phyloP scores from a whole-genome alignment of 2,797 vertebrate genomes.

The Pangasius mekongensis region DNA sequence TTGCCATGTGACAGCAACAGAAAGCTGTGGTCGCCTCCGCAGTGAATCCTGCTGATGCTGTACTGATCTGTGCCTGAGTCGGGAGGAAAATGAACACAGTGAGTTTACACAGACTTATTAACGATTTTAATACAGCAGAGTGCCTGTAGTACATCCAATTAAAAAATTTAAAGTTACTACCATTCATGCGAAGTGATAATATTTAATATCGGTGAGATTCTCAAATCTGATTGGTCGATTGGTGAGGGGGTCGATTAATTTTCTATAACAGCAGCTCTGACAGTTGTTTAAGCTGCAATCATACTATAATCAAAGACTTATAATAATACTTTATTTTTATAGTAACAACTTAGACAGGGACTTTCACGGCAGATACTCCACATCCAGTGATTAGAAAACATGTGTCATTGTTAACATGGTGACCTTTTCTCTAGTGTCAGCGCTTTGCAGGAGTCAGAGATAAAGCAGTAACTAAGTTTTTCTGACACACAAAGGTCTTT shows the following conservation, averaged over 20 bases:
- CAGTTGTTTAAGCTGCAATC: background rate
- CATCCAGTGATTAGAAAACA: too few relatives aligned
- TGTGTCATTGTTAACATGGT: background rate
- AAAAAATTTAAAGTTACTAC: background rate
- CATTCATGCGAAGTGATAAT: background rate
- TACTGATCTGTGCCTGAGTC: constrained; percentile 74
- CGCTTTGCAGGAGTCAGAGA: too few relatives aligned
- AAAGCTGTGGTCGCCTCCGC: constrained; percentile 94
- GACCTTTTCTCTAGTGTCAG: background rate
- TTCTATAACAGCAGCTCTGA: background rate
- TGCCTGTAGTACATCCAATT: background rate
- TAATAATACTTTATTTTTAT: background rate
- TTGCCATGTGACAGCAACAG: constrained; percentile 85
- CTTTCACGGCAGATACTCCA: background rate
- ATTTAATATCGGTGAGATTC: background rate
- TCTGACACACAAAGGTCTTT: too few relatives aligned
- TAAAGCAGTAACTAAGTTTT: too few relatives aligned
- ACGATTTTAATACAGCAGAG: background rate
- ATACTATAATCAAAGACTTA: background rate
- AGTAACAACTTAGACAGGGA: background rate
- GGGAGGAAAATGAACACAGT: background rate
- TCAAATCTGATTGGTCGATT: background rate
- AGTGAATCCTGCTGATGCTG: constrained; percentile 87
- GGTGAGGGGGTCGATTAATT: background rate
- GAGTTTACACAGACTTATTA: background rate